phyloP scores from a whole-genome alignment of 2,888 invertebrate species.

The Herminia tarsipennalis region DNA sequence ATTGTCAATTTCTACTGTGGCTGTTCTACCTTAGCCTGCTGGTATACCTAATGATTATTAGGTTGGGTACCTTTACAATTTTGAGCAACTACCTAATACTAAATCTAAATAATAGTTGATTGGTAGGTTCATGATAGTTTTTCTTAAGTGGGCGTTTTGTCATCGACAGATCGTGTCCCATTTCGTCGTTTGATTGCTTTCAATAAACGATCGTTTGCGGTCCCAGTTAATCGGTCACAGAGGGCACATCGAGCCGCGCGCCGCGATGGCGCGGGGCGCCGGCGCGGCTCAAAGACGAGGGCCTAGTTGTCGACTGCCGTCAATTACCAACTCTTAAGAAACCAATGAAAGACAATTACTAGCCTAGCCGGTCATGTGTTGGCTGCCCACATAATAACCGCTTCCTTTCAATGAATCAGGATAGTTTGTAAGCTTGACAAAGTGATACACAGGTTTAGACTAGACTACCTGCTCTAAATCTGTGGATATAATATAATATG shows the following conservation, averaged over 20 bases:
- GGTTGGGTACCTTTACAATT: too few species aligned
- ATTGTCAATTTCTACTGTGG: too few species aligned
- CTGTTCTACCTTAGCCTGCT: too few species aligned
- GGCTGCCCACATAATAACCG: slow-evolving; percentile 9
- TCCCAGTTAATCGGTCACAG: slow-evolving; percentile 28
- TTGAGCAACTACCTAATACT: too few species aligned
- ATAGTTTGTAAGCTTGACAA: too few species aligned
- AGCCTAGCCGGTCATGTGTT: slow-evolving; percentile 20
- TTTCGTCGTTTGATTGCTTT: slow-evolving; percentile 43
- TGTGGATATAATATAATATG: too few species aligned
- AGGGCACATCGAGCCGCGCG: slow-evolving; percentile 19
- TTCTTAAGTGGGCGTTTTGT: too few species aligned
- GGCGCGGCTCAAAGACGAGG: slow-evolving; percentile 11
- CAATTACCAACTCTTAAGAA: slow-evolving; percentile 55
- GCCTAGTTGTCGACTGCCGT: slow-evolving; percentile 33
- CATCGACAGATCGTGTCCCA: slow-evolving; percentile 13
- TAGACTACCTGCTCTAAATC: too few species aligned
- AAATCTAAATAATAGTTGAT: too few species aligned
- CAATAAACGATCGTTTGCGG: slow-evolving; percentile 36
- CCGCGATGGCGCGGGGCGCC: slow-evolving; percentile 9
- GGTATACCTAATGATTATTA: too few species aligned
- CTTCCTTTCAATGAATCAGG: slow-evolving; percentile 20
- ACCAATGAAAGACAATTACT: slow-evolving; percentile 58
- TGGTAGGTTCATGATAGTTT: too few species aligned
- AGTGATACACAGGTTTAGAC: too few species aligned